Conservation (phyloP, 2,888 invertebrate genomes). For the Argyresthia albistria region DNA sequence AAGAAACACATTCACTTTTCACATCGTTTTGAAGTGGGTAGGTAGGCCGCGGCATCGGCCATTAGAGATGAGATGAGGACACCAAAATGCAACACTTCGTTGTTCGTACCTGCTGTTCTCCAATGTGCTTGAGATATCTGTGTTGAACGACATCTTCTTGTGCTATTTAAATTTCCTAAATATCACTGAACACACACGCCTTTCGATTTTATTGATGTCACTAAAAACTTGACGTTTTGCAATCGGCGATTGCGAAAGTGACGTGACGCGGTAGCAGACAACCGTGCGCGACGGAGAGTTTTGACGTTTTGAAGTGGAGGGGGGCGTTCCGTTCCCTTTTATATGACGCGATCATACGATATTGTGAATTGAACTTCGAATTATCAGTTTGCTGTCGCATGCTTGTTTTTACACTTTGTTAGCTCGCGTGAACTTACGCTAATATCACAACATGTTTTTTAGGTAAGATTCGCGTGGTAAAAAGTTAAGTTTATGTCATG, state of each 20-base stretch:
- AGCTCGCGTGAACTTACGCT: not conserved
- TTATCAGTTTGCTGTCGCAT: constrained; percentile 32
- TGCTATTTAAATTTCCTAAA: constrained; percentile 58
- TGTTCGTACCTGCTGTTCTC: constrained; percentile 67
- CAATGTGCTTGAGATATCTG: constrained; percentile 61
- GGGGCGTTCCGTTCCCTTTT: constrained; percentile 53
- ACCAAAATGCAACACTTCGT: constrained; percentile 9
- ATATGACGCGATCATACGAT: constrained; percentile 66
- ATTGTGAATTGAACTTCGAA: constrained; percentile 52
- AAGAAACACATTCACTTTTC: constrained; percentile 8
- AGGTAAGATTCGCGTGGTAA: not conserved
- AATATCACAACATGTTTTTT: not conserved
- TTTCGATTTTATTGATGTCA: constrained; percentile 28
- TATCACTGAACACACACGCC: constrained; percentile 67
- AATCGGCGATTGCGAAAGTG: constrained; percentile 42
- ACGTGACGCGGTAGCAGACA: constrained; percentile 33
- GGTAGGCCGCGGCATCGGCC: constrained; percentile 14
- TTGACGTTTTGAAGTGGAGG: constrained; percentile 60
- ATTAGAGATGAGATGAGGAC: constrained; percentile 11
- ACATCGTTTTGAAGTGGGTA: not conserved
- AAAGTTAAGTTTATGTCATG: constrained; percentile 25
- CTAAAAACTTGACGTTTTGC: constrained; percentile 45
- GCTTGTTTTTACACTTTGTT: not conserved
- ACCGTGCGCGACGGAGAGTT: constrained; percentile 30
- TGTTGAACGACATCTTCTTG: constrained; percentile 68